Base-by-base conservation (phyloP, 64 coral and sea anemone genomes). In the Catalaphyllia jardinei region DNA sequence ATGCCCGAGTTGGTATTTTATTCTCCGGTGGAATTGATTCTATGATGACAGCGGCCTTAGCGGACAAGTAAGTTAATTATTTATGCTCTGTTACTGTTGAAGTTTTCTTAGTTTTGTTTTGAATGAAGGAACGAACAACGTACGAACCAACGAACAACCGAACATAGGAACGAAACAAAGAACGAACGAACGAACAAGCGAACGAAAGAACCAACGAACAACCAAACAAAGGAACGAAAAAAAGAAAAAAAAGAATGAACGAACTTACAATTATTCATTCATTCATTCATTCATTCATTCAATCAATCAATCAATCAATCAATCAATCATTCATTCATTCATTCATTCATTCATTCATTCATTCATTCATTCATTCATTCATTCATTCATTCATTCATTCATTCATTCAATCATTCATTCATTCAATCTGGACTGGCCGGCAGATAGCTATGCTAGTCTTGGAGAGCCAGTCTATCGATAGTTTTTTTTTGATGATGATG, bases 21-120 rank as follows among this genome's bases (percentile, higher is more conserved):
- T 99, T 99, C 50, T 99, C 97, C 17, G 97, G 97, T 62, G 97
- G 97, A 59, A 88, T 99, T 31, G 97, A 99, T 62, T 99, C 97
- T 13, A 99, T 99, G 76, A 89, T 99, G 52, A 80, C 95, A 14
- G 88, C 97, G 73, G 97, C 94, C 22, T 74, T 99, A 35, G 94
- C 94, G 39, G 94, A 99, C 51, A 99, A 86, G 97, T 99, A 88
- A 52, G 83, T 87, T 31, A 14, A 19, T 18, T 46, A 8, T 46
- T 4, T 46, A 8, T 46, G 6, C 42, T 46, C 6, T 46, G 3
- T 46, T 46, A 8, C 15, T 11, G 29, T 0, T 25, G 1, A 19
- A 12, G 29, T 35, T 62, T 49, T 19, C 62, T 29, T 13, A 67
- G 18, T n/a, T 10, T 20, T 18, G 17, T 62, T 59, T 8, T 19